Percentiles rank a stretch among this genome's conserved stretches.
Evolutionary conservation across 2,797 vertebrate genomes (phyloP).

Genomic region (Glyptemys insculpta): DNA sequence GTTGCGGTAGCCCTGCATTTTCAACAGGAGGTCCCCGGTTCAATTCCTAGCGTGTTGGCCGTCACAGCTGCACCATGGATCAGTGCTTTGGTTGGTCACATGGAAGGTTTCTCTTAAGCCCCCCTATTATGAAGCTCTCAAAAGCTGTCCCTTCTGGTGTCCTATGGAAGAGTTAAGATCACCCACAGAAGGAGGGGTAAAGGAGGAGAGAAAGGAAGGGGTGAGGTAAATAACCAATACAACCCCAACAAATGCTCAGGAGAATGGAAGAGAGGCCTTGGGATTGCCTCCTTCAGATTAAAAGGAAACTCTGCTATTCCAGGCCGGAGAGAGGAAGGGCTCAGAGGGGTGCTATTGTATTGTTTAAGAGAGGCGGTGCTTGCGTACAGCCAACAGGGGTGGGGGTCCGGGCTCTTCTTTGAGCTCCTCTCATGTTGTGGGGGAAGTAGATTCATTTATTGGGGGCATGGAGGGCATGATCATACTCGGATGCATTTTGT

Average conservation of each 20-base stretch:
- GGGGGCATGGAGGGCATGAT: not conserved
- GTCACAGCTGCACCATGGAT: not conserved
- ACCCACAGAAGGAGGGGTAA: not conserved
- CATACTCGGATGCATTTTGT: fast-evolving
- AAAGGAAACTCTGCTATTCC: not conserved
- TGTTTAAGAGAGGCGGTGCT: not conserved
- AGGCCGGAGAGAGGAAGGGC: not conserved
- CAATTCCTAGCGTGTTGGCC: not conserved
- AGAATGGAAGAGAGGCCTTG: not conserved
- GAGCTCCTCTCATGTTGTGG: not conserved
- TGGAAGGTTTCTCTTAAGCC: not conserved
- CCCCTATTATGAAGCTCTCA: not conserved
- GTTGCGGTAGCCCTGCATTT: not conserved
- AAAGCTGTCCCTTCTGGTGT: not conserved
- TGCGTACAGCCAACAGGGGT: not conserved
- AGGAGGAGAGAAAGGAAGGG: not conserved
- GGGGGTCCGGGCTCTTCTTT: not conserved
- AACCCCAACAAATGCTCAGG: not conserved
- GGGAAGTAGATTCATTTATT: fast-evolving
- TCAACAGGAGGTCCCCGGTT: not conserved
- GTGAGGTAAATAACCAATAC: not conserved
- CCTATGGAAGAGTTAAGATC: not conserved
- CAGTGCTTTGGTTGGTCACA: not conserved
- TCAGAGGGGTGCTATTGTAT: not conserved
- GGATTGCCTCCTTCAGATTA: not conserved